Evolutionary conservation across 2,888 invertebrate species (phyloP).

Genomic region (Bibio marci): DNA sequence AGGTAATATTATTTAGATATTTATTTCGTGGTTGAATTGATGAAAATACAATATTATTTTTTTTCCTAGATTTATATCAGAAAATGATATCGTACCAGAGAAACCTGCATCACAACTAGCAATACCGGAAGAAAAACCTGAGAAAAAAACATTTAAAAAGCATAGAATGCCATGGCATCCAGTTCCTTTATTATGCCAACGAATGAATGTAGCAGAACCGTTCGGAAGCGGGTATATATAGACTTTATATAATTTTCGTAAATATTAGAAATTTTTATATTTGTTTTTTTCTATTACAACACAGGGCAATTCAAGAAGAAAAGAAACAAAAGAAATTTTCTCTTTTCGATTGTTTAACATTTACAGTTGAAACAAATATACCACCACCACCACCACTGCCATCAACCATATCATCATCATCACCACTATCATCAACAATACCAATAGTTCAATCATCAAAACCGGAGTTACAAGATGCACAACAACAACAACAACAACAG

Average conservation of each 20-base stretch:
- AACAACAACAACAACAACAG: background rate
- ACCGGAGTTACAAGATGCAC: background rate
- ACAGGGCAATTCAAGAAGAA: conserved; percentile 24
- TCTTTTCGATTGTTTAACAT: conserved; percentile 61
- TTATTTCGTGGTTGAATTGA: too few relatives aligned
- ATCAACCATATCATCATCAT: background rate
- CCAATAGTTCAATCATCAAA: background rate
- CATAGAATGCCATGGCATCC: conserved; percentile 61
- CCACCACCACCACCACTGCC: background rate
- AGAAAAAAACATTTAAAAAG: too few relatives aligned
- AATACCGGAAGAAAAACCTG: background rate
- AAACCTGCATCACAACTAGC: conserved; percentile 12
- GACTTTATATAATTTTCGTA: background rate
- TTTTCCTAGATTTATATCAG: conserved; percentile 70
- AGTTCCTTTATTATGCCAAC: conserved; percentile 61
- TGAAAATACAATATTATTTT: too few relatives aligned
- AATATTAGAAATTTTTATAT: conserved; percentile 14
- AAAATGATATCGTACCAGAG: conserved; percentile 48
- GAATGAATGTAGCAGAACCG: conserved; percentile 89
- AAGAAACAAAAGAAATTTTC: conserved; percentile 50
- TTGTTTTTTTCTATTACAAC: conserved; percentile 6
- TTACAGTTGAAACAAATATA: conserved; percentile 34
- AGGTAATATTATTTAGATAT: too few relatives aligned
- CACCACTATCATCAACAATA: background rate
- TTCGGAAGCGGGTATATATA: conserved; percentile 32